phyloP scores from a whole-genome alignment of 1,140 invertebrate species.

The Aradophagus sp. region DNA sequence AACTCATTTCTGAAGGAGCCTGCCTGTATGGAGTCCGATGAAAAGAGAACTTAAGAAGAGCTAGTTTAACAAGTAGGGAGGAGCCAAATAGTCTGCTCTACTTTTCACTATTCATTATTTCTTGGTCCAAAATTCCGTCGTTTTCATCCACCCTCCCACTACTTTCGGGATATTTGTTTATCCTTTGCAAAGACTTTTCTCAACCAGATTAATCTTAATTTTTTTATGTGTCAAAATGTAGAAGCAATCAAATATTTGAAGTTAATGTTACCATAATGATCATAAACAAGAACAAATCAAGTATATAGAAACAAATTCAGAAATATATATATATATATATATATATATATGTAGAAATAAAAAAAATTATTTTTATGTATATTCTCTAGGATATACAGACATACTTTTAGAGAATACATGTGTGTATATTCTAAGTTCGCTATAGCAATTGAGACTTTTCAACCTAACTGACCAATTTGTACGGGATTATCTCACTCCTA shows the following conservation, averaged over 20 bases:
- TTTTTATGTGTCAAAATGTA: too few species aligned
- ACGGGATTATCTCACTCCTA: too few species aligned
- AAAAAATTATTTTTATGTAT: too few species aligned
- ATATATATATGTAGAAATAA: too few species aligned
- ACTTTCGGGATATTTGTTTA: background rate
- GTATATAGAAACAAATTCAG: too few species aligned
- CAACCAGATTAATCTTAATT: too few species aligned
- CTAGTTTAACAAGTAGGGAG: constrained; percentile 17
- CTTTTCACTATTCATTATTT: constrained; percentile 42
- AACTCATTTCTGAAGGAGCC: constrained; percentile 51
- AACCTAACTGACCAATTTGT: constrained; percentile 43
- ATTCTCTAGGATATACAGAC: too few species aligned
- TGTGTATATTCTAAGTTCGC: constrained; percentile 22
- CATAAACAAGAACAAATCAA: too few species aligned
- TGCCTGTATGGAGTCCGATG: constrained; percentile 44
- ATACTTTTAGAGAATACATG: too few species aligned
- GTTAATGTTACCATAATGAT: too few species aligned
- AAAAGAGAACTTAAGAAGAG: constrained; percentile 59
- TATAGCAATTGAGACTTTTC: constrained; percentile 30
- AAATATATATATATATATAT: too few species aligned
- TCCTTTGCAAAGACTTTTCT: background rate
- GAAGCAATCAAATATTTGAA: too few species aligned
- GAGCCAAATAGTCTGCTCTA: constrained; percentile 49
- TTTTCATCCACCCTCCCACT: background rate
- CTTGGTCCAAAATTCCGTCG: constrained; percentile 3